Evolutionary conservation across 2,113 vertebrate species (phyloP).

Genomic region (Eptesicus fuscus): DNA sequence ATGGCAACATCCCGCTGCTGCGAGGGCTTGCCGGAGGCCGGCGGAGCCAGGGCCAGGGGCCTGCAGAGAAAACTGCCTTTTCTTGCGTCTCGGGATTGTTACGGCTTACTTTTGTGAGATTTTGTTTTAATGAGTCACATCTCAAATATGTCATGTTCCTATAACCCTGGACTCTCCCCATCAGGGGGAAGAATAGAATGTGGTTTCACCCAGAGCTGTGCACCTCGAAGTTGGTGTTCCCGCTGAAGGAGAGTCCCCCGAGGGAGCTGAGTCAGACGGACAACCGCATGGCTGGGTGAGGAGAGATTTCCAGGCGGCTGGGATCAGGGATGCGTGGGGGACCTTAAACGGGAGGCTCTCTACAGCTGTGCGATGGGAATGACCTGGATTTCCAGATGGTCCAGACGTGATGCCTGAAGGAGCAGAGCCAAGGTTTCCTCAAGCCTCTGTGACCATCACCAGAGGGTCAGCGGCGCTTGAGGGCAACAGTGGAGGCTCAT

Average conservation of each 20-base stretch:
- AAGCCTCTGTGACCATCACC: rapidly evolving
- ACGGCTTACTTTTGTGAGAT: background rate
- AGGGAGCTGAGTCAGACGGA: background rate
- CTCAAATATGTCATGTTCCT: background rate
- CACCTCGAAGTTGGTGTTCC: rapidly evolving
- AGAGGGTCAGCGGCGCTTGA: background rate
- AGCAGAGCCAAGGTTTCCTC: rapidly evolving
- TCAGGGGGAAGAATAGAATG: too few species aligned
- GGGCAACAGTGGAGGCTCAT: too few species aligned
- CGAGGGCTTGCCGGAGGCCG: background rate
- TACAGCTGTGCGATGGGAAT: rapidly evolving
- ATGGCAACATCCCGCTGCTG: rapidly evolving
- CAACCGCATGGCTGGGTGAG: rapidly evolving
- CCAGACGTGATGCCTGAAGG: rapidly evolving
- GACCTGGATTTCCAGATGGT: rapidly evolving
- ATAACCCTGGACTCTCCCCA: background rate
- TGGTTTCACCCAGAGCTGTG: background rate
- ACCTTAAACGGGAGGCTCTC: too few species aligned
- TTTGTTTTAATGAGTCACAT: background rate
- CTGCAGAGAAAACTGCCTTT: background rate
- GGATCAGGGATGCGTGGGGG: too few species aligned
- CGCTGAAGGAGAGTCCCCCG: background rate
- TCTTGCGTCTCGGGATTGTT: background rate
- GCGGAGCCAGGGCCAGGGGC: rapidly evolving
- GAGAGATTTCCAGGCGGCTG: background rate